A percentile compares a stretch with the other conserved stretches of the same genome.
Conservation (phyloP, 1,140 invertebrate genomes). For the Mylabris phalerata region DNA sequence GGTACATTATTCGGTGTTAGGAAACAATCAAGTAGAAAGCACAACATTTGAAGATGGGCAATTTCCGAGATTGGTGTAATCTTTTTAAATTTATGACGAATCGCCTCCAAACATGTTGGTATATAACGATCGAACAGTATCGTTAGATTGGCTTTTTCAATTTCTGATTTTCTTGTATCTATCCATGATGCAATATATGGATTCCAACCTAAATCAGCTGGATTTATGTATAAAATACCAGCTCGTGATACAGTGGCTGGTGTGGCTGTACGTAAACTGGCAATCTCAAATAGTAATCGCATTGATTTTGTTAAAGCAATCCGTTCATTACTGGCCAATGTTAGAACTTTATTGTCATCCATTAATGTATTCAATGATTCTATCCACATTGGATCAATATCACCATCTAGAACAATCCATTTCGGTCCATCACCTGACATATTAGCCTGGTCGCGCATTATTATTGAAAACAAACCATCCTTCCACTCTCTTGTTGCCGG, state of each 20-base stretch:
- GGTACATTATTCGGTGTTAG: conserved; percentile 74
- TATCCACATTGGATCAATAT: conserved; percentile 98
- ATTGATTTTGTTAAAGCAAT: conserved; percentile 87
- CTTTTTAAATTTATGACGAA: conserved; percentile 76
- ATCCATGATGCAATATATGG: conserved; percentile 92
- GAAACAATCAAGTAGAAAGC: conserved; percentile 81
- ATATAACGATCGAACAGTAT: conserved; percentile 94
- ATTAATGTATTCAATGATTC: conserved; percentile 86
- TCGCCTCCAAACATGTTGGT: conserved; percentile 72
- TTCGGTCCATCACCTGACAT: conserved; percentile 79
- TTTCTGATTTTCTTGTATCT: conserved; percentile 64
- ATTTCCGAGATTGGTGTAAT: conserved; percentile 89
- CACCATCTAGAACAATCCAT: conserved; percentile 94
- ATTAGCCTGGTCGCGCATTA: conserved; percentile 91
- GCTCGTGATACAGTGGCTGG: conserved; percentile 93
- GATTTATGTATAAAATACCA: conserved; percentile 85
- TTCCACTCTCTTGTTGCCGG: conserved; percentile 94
- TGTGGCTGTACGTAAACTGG: conserved; percentile 86
- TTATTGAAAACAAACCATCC: conserved; percentile 86
- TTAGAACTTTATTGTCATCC: conserved; percentile 84
- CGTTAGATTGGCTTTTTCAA: conserved; percentile 72
- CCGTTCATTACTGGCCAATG: conserved; percentile 88
- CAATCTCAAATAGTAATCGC: conserved; percentile 91
- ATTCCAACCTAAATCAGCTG: conserved; percentile 94
- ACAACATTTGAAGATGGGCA: conserved; percentile 85